phyloP scores from a whole-genome alignment of 2,888 invertebrate genomes.

The Drosophila paranaensis region DNA sequence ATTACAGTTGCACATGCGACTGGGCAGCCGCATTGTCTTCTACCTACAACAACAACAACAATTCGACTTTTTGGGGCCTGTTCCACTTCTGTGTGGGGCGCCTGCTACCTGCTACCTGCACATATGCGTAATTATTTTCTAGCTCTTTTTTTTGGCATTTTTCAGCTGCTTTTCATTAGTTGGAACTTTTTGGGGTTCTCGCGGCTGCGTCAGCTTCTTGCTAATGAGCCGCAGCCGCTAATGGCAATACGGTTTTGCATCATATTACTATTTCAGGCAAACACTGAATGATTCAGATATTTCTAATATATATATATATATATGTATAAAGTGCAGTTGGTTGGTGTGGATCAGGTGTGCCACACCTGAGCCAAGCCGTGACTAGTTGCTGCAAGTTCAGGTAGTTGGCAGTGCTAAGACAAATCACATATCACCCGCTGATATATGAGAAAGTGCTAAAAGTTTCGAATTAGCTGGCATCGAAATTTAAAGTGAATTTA shows the following conservation, averaged over 20 bases:
- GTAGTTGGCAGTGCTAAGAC: too few relatives aligned
- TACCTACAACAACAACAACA: constrained; percentile 47
- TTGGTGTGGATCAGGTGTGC: constrained; percentile 1
- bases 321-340: not conserved
- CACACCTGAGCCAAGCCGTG: not conserved
- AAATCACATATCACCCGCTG: not conserved
- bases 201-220: constrained; percentile 2
- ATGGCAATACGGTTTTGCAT: constrained; percentile 4
- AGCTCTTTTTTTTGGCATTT: constrained; percentile 25
- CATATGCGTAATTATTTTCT: constrained; percentile 36
- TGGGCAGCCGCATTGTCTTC: constrained; percentile 68
- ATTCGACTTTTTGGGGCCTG: constrained; percentile 39
- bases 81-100: constrained; percentile 15
- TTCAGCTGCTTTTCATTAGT: constrained; percentile 55
- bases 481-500: too few relatives aligned
- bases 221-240: constrained; percentile 22
- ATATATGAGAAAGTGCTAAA: not conserved
- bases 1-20: constrained; percentile 63
- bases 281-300: constrained; percentile 10
- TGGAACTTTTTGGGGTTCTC: constrained; percentile 12
- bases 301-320: not conserved
- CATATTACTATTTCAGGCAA: not conserved
- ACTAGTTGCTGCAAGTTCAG: not conserved
- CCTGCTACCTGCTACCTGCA: constrained; percentile 9
- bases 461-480: not conserved